phyloP scores from a whole-genome alignment of 2,888 invertebrate genomes.

The Sminthurides aquaticus region DNA sequence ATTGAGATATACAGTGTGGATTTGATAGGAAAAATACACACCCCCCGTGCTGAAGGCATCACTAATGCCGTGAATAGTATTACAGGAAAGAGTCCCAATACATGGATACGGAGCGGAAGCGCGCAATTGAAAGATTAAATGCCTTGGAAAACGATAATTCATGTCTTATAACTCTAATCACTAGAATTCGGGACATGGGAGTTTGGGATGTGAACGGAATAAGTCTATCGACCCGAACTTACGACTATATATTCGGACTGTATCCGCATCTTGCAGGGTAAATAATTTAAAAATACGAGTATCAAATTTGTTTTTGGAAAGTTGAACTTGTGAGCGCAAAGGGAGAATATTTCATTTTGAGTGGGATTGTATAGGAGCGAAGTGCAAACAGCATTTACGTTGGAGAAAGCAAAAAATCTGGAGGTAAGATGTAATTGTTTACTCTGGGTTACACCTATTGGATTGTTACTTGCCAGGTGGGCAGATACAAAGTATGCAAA shows the following conservation, averaged over 20 bases:
- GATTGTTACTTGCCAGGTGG: not conserved
- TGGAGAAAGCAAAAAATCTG: slow-evolving; percentile 33
- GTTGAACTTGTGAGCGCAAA: not conserved
- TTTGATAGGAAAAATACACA: too few species aligned
- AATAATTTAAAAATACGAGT: not conserved
- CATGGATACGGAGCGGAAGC: slow-evolving; percentile 36
- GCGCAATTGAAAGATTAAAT: slow-evolving; percentile 36
- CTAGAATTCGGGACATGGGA: slow-evolving; percentile 40
- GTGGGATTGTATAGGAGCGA: slow-evolving; percentile 35
- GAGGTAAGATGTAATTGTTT: slow-evolving; percentile 24
- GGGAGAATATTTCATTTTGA: not conserved
- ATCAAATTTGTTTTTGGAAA: not conserved
- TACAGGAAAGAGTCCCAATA: slow-evolving; percentile 17
- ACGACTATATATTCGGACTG: slow-evolving; percentile 39
- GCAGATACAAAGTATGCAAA: slow-evolving; percentile 3
- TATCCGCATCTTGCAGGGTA: slow-evolving; percentile 41
- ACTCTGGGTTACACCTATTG: not conserved
- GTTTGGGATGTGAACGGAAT: slow-evolving; percentile 41
- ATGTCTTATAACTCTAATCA: slow-evolving; percentile 35
- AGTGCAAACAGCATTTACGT: slow-evolving; percentile 41
- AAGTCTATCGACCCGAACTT: slow-evolving; percentile 32
- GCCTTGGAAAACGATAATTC: slow-evolving; percentile 39
- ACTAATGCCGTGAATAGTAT: slow-evolving; percentile 11
- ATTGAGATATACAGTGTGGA: too few species aligned
- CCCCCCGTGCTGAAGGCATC: too few species aligned